Conservation (phyloP, 2,113 vertebrate genomes). For the Chloropsis hardwickii region DNA sequence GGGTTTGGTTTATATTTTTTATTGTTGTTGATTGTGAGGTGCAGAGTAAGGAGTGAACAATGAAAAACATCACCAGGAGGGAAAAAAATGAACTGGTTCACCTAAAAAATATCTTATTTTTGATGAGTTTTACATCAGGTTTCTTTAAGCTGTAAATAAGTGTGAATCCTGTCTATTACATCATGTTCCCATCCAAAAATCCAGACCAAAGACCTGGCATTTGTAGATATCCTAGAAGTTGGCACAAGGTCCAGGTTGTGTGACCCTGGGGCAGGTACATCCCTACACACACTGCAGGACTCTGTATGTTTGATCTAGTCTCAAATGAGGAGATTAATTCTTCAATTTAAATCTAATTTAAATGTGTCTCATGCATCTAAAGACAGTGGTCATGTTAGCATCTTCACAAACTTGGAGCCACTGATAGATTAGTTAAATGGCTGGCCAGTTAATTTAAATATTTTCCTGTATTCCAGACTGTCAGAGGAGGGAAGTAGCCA, state of each 20-base stretch:
- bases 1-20: neutral
- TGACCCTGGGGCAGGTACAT: neutral
- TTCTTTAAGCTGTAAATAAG: neutral
- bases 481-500: neutral
- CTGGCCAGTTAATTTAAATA: neutral
- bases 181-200: neutral
- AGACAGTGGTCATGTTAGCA: neutral
- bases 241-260: neutral
- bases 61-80: neutral
- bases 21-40: neutral
- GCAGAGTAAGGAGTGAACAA: neutral
- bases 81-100: rapidly evolving
- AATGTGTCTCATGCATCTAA: neutral
- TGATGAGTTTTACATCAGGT: neutral
- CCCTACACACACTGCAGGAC: neutral
- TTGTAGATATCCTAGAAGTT: neutral
- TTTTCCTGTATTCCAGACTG: neutral
- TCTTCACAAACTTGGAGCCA: neutral
- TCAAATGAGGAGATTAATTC: neutral
- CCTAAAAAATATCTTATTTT: neutral
- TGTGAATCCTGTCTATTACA: neutral
- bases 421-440: neutral
- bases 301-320: neutral
- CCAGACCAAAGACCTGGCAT: neutral
- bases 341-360: neutral